These are phyloP conservation scores for Nannoperca obscura DNA, from an alignment of 2,797 vertebrate genomes.

Conservation along the genomic window DNA sequence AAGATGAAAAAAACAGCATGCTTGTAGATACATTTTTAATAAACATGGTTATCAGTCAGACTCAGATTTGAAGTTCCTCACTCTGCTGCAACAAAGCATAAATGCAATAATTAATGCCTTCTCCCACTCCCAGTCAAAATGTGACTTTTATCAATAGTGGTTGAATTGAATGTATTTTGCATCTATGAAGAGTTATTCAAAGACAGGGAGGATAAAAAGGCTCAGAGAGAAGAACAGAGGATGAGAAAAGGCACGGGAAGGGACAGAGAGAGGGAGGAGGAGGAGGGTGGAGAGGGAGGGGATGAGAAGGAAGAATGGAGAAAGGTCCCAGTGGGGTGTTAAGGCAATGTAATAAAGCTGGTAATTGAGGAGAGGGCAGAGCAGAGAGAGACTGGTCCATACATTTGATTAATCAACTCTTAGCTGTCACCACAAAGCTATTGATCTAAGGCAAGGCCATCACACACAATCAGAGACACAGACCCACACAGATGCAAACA, in stretches of 20 bases:
- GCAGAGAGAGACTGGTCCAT: slow-evolving; percentile 83
- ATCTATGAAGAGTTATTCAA: slow-evolving; percentile 35
- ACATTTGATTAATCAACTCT: slow-evolving; percentile 86
- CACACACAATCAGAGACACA: slow-evolving; percentile 45
- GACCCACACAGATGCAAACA: slow-evolving; percentile 36
- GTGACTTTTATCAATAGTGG: slow-evolving; percentile 9
- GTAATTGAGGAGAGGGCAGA: slow-evolving; percentile 84
- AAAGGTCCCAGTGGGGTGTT: slow-evolving; percentile 80
- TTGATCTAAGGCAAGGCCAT: slow-evolving; percentile 77
- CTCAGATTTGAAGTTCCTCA: slow-evolving; percentile 24
- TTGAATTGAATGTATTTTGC: slow-evolving; percentile 16
- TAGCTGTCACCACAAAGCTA: slow-evolving; percentile 84
- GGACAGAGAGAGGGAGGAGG: slow-evolving; percentile 14
- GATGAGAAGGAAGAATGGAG: slow-evolving; percentile 61
- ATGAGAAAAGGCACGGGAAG: slow-evolving; percentile 18
- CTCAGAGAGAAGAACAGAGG: slow-evolving; percentile 17
- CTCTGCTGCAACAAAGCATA: slow-evolving; percentile 18
- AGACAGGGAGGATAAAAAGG: slow-evolving; percentile 37
- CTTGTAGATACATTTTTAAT: neutral
- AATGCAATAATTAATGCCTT: slow-evolving; percentile 24
- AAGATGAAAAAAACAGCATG: slow-evolving; percentile 11
- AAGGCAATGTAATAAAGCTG: slow-evolving; percentile 85
- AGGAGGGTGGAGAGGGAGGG: slow-evolving; percentile 30
- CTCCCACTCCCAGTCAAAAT: slow-evolving; percentile 12
- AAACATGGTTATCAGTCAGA: slow-evolving; percentile 9